phyloP scores from a whole-genome alignment of 2,113 vertebrate species.

The Sinosuthora webbiana region DNA sequence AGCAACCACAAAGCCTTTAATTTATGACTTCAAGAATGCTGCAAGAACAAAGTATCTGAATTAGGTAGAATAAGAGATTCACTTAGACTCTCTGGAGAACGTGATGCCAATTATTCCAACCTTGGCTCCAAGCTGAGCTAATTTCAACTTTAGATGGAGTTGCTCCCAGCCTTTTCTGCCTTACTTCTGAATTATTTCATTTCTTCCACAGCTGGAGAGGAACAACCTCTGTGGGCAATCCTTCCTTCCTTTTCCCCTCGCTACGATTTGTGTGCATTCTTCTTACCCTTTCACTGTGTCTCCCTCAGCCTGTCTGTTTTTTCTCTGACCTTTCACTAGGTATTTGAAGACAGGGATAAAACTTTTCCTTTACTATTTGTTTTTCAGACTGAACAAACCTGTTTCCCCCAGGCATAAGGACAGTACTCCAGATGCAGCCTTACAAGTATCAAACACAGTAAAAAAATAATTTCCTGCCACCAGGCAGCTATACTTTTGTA shows the following conservation, averaged over 20 bases:
- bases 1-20: neutral
- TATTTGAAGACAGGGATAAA: neutral
- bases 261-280: neutral
- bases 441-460: neutral
- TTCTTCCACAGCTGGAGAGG: neutral
- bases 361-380: neutral
- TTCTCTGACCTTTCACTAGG: neutral
- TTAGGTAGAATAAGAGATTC: neutral
- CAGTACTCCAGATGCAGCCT: neutral
- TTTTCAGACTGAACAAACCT: neutral
- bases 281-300: neutral
- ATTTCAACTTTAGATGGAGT: neutral
- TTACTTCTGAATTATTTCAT: neutral
- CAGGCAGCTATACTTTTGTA: neutral
- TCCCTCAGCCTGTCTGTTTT: neutral
- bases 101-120: neutral
- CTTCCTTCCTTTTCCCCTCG: neutral
- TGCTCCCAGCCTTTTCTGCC: neutral
- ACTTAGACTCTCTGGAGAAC: neutral
- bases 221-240: neutral
- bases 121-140: neutral
- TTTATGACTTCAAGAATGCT: neutral
- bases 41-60: neutral
- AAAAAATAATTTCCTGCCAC: neutral
- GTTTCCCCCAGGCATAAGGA: neutral